These are phyloP conservation scores for Elegia similella DNA, from an alignment of 2,888 invertebrate genomes.

Conservation along the genomic window DNA sequence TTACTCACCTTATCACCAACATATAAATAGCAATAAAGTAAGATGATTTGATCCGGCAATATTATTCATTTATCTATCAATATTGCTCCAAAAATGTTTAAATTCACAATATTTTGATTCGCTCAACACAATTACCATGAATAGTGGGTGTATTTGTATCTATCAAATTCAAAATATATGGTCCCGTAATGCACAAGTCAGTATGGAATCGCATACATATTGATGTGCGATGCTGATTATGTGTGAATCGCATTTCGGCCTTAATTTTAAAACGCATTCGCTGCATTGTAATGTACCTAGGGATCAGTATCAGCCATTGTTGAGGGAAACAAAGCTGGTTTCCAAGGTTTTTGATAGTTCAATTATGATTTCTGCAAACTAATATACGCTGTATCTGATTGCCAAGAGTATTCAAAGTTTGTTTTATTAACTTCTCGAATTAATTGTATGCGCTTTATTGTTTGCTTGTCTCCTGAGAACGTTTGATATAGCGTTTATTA, in stretches of 20 bases:
- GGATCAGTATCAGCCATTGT: slow-evolving; percentile 39
- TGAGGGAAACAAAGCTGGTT: slow-evolving; percentile 51
- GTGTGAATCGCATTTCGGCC: slow-evolving; percentile 46
- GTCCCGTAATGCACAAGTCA: neutral
- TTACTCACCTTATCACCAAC: too few relatives aligned
- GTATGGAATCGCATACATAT: neutral
- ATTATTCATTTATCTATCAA: too few relatives aligned
- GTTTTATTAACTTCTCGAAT: slow-evolving; percentile 6
- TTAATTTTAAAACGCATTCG: slow-evolving; percentile 43
- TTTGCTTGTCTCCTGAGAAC: slow-evolving; percentile 12
- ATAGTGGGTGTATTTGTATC: too few relatives aligned
- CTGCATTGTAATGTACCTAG: slow-evolving; percentile 38
- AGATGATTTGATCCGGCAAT: too few relatives aligned
- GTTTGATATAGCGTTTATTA: neutral
- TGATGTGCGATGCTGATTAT: slow-evolving; percentile 17
- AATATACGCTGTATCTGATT: slow-evolving; percentile 46
- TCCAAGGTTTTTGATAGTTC: slow-evolving; percentile 50
- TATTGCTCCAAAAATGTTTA: too few relatives aligned
- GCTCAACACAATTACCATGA: too few relatives aligned
- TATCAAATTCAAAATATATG: too few relatives aligned
- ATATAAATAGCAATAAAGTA: too few relatives aligned
- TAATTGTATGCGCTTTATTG: slow-evolving; percentile 13
- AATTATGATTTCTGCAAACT: slow-evolving; percentile 48
- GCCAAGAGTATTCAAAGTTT: slow-evolving; percentile 11
- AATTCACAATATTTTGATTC: too few relatives aligned